Percentiles rank a stretch among this genome's conserved stretches.
These are phyloP conservation scores for Eulithis testata DNA, from an alignment of 2,888 invertebrate species.

Conservation along the genomic window DNA sequence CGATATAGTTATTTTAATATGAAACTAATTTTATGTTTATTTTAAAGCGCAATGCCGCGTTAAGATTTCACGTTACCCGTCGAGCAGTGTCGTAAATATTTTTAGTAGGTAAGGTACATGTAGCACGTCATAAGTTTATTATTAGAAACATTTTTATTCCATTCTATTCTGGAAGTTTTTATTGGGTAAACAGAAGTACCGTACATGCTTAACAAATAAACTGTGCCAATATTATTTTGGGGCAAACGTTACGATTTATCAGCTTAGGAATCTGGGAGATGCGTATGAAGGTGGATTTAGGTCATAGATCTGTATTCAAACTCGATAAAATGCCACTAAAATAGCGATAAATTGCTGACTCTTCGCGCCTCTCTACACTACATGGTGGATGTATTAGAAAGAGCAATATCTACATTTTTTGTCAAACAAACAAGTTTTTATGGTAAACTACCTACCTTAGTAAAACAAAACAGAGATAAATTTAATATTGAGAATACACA, in stretches of 20 bases:
- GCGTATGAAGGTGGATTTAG: constrained; percentile 9
- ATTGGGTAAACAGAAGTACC: constrained; percentile 57
- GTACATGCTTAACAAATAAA: constrained; percentile 54
- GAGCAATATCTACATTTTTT: too few species aligned
- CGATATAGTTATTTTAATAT: constrained; percentile 6
- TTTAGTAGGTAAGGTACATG: constrained; percentile 6
- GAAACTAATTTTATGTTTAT: constrained; percentile 20
- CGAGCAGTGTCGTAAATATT: constrained; percentile 32
- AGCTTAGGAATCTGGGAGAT: constrained; percentile 5
- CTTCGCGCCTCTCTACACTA: too few species aligned
- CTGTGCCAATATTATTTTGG: constrained; percentile 63
- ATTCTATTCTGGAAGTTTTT: constrained; percentile 42
- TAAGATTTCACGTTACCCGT: constrained; percentile 29
- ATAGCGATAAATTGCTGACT: too few species aligned
- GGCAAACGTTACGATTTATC: constrained; percentile 31
- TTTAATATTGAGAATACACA: too few species aligned
- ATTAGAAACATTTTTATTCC: constrained; percentile 41
- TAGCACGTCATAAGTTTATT: constrained; percentile 30
- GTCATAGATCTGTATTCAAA: background rate
- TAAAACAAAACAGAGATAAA: too few species aligned
- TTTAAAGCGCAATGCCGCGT: constrained; percentile 19
- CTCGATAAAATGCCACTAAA: too few species aligned
- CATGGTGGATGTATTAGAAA: too few species aligned
- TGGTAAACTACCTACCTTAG: too few species aligned
- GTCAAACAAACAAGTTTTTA: too few species aligned